phyloP scores from a whole-genome alignment of 2,888 invertebrate genomes.

The Bruchidius siliquastri region DNA sequence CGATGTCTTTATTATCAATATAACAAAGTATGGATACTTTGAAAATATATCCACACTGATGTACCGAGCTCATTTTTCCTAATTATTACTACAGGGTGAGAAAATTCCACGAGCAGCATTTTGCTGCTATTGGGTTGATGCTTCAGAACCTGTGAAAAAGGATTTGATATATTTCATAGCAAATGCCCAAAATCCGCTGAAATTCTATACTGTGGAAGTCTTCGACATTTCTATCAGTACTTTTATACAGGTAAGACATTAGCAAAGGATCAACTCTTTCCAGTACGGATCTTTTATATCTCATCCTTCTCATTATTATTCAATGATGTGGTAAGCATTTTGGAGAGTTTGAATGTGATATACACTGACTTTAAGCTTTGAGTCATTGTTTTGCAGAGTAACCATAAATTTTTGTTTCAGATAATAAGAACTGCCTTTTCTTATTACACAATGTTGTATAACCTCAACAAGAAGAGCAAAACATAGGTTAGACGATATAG shows the following conservation, averaged over 20 bases:
- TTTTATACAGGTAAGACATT: neutral
- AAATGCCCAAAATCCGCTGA: slow-evolving; percentile 1
- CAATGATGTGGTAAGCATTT: no score
- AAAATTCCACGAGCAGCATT: slow-evolving; percentile 3
- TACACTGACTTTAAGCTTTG: no score
- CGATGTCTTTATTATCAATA: no score
- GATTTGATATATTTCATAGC: slow-evolving; percentile 1
- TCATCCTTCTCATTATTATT: no score
- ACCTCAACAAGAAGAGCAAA: neutral
- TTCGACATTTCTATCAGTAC: neutral
- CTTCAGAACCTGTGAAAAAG: neutral
- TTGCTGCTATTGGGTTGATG: neutral
- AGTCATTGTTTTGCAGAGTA: no score
- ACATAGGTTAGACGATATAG: no score
- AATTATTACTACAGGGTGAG: neutral
- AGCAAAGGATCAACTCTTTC: neutral
- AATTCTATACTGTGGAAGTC: neutral
- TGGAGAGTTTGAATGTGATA: no score
- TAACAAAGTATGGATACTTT: no score
- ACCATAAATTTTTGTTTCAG: no score
- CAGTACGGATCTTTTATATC: no score
- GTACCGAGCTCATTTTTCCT: no score
- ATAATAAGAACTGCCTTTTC: slow-evolving; percentile 2
- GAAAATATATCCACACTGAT: no score
- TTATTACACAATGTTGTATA: neutral